Evolutionary conservation across 2,888 invertebrate species (phyloP).

Genomic region (Epistrophe eligans): DNA sequence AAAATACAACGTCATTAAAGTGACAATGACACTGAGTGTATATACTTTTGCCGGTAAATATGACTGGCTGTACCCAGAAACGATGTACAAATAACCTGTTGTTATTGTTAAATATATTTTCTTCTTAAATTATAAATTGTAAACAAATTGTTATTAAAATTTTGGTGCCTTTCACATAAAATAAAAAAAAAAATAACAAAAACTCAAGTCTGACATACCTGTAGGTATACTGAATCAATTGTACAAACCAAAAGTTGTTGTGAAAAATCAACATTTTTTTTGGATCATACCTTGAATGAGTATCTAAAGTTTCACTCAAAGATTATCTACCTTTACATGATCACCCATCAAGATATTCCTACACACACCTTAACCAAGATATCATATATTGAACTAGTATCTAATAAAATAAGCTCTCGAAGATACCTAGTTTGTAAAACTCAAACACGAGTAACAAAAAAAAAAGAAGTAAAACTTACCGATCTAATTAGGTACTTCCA

Average conservation of each 20-base stretch:
- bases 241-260: neutral
- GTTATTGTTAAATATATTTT: neutral
- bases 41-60: neutral
- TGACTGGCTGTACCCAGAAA: neutral
- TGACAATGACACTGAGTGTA: neutral
- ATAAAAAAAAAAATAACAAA: neutral
- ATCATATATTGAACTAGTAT: conserved; percentile 3
- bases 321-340: neutral
- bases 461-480: neutral
- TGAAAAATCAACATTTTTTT: conserved; percentile 8
- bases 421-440: neutral
- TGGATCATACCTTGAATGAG: conserved; percentile 7
- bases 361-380: conserved; percentile 12
- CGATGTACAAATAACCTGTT: neutral
- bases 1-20: neutral
- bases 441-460: neutral
- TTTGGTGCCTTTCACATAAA: neutral
- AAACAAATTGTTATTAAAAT: neutral
- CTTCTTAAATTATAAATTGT: neutral
- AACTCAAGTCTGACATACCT: neutral
- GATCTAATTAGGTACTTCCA: neutral
- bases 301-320: conserved; percentile 17
- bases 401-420: neutral
- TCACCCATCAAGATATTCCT: neutral
- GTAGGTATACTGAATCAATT: neutral